Conservation (phyloP, 2,888 invertebrate genomes). For the Sympetrum striolatum region DNA sequence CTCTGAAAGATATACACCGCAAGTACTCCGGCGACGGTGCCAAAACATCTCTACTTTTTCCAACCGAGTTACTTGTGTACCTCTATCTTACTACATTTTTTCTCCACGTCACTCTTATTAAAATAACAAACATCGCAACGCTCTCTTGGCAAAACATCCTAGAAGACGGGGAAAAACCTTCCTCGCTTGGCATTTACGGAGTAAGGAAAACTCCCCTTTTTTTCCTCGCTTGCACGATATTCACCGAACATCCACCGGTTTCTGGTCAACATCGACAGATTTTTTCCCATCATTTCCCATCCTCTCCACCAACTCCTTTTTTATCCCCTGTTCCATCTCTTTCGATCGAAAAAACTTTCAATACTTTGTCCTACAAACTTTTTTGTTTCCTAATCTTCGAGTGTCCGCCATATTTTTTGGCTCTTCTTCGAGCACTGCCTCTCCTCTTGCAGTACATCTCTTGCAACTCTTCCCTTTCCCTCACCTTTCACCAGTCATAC, state of each 20-base stretch:
- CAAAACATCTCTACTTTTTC: neutral
- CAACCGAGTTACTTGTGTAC: neutral
- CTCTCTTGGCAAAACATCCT: neutral
- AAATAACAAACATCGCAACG: neutral
- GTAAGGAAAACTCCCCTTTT: neutral
- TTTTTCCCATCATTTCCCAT: neutral
- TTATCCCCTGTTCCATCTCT: neutral
- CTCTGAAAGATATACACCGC: neutral
- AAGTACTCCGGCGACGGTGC: neutral
- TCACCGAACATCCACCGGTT: neutral
- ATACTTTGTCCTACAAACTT: neutral
- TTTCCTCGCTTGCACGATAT: neutral
- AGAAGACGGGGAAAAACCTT: neutral
- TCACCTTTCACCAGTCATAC: neutral
- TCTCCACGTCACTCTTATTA: neutral
- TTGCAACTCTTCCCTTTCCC: neutral
- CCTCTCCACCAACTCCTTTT: neutral
- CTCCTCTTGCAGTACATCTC: neutral
- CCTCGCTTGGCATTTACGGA: neutral
- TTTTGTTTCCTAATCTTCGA: slow-evolving; percentile 20
- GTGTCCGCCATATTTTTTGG: neutral
- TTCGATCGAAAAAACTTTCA: slow-evolving; percentile 9
- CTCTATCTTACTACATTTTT: neutral
- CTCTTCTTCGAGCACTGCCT: neutral
- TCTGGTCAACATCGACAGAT: neutral